Evolutionary conservation across 2,888 invertebrate species (phyloP).

Genomic region (Tridacna crocea): DNA sequence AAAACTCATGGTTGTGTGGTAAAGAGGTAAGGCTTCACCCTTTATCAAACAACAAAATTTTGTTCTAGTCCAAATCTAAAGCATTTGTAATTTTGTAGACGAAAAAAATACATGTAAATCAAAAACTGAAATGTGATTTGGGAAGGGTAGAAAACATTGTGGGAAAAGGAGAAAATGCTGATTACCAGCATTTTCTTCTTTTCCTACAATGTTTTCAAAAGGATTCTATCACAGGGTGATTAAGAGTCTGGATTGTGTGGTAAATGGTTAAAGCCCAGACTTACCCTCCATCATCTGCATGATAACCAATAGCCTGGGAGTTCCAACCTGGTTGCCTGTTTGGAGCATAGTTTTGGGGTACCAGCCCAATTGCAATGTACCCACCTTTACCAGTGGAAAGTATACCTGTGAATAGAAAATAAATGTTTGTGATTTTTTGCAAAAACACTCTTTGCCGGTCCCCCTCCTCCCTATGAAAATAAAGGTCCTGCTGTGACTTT

Average conservation of each 20-base stretch:
- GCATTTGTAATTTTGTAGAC: too few relatives aligned
- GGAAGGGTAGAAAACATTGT: too few relatives aligned
- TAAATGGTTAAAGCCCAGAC: not conserved
- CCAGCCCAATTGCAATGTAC: slow-evolving; percentile 81
- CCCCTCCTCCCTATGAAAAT: too few relatives aligned
- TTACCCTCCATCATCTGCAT: slow-evolving; percentile 85
- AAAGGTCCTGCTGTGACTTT: too few relatives aligned
- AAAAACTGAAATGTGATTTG: too few relatives aligned
- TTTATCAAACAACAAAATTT: too few relatives aligned
- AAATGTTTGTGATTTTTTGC: not conserved
- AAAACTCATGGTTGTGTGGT: too few relatives aligned
- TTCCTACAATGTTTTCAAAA: not conserved
- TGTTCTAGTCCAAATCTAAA: too few relatives aligned
- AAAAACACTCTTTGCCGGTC: too few relatives aligned
- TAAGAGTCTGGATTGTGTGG: not conserved
- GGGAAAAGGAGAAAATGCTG: too few relatives aligned
- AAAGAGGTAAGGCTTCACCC: too few relatives aligned
- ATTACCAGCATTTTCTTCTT: not conserved
- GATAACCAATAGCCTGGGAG: slow-evolving; percentile 84
- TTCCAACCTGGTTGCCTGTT: slow-evolving; percentile 84
- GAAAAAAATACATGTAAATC: too few relatives aligned
- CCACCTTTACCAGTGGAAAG: slow-evolving; percentile 58
- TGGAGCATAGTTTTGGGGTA: slow-evolving; percentile 82
- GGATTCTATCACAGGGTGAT: not conserved
- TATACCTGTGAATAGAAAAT: slow-evolving; percentile 50